Conservation (phyloP, 1,140 invertebrate species). For the Meloidogyne exigua region DNA sequence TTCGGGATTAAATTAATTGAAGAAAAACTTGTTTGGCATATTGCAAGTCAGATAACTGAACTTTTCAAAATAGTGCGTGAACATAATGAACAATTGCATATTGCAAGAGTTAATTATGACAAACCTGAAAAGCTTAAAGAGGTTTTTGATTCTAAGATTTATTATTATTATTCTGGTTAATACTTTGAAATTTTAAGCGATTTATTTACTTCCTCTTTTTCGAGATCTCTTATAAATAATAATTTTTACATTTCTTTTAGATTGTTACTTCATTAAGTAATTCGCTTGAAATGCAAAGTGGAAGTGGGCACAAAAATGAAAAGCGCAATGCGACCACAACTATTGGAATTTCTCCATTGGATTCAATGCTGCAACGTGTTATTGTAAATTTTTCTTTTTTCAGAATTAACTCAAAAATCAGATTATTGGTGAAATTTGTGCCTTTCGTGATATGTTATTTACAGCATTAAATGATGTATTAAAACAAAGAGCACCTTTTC, state of each 20-base stretch:
- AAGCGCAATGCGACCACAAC: not conserved
- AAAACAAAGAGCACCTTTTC: slow-evolving; percentile 90
- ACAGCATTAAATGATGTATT: slow-evolving; percentile 86
- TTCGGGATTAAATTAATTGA: slow-evolving; percentile 96
- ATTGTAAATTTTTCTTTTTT: slow-evolving; percentile 70
- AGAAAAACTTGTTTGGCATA: slow-evolving; percentile 96
- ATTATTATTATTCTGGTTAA: not conserved
- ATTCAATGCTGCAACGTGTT: slow-evolving; percentile 80
- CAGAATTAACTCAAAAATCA: not conserved
- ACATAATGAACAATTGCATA: slow-evolving; percentile 80
- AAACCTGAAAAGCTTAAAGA: slow-evolving; percentile 92
- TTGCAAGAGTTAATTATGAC: slow-evolving; percentile 90
- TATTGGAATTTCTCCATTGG: slow-evolving; percentile 39
- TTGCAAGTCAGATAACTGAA: slow-evolving; percentile 93
- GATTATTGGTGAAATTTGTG: slow-evolving; percentile 89
- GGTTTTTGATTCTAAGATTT: not conserved
- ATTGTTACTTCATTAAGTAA: slow-evolving; percentile 28
- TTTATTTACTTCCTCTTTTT: not conserved
- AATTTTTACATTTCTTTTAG: slow-evolving; percentile 8
- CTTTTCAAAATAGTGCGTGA: slow-evolving; percentile 73
- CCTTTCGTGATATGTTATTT: slow-evolving; percentile 88
- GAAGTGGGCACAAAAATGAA: slow-evolving; percentile 6
- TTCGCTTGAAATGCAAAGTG: slow-evolving; percentile 7
- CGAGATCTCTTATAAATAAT: not conserved
- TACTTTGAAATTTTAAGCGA: not conserved